phyloP scores from a whole-genome alignment of 2,113 vertebrate genomes.

The Erythrocercus mccallii region DNA sequence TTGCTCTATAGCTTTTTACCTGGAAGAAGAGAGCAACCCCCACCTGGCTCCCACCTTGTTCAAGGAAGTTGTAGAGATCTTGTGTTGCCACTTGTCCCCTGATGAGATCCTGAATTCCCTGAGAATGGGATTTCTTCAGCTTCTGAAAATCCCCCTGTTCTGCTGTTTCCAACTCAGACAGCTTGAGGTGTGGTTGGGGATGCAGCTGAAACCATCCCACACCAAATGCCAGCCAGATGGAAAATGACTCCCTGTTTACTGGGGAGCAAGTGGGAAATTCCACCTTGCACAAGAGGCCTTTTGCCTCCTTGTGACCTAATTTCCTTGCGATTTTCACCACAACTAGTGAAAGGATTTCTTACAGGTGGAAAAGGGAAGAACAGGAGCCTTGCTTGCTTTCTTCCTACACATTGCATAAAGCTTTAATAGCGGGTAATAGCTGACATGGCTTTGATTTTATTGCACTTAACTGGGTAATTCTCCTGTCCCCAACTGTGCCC shows the following conservation, averaged over 20 bases:
- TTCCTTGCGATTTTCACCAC: background rate
- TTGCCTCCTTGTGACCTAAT: background rate
- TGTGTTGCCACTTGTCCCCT: background rate
- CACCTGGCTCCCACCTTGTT: background rate
- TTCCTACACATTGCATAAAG: conserved; percentile 22
- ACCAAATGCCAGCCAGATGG: background rate
- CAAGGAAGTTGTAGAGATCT: background rate
- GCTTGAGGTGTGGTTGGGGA: background rate
- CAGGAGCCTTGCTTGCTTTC: background rate
- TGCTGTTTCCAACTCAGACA: background rate
- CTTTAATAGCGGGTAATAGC: conserved; percentile 37
- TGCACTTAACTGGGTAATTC: conserved; percentile 53
- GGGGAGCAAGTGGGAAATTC: background rate
- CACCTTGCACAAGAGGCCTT: background rate
- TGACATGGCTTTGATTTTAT: conserved; percentile 64
- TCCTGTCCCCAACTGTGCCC: conserved; percentile 25
- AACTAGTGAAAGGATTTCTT: background rate
- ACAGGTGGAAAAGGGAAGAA: background rate
- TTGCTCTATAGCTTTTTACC: rapidly evolving
- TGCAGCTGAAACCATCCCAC: background rate
- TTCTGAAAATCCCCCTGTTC: background rate
- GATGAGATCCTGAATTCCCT: background rate
- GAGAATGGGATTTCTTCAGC: background rate
- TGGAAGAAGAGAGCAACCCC: background rate
- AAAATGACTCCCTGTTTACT: background rate